A percentile compares a stretch with the other conserved stretches of the same genome.
Evolutionary conservation across 1,140 invertebrate species (phyloP).

Genomic region (Psix sp.): DNA sequence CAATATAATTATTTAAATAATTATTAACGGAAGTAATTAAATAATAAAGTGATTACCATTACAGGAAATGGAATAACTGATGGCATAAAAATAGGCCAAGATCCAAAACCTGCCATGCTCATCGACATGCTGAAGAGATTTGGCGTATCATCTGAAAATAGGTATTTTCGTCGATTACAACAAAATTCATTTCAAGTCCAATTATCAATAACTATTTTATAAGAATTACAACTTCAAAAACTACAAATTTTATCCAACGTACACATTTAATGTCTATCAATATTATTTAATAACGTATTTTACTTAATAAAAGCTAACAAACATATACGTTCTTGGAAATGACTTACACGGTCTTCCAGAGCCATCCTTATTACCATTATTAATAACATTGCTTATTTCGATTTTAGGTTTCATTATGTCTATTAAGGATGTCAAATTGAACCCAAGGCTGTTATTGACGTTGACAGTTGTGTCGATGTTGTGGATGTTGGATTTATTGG

Average conservation of each 20-base stretch:
- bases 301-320: neutral
- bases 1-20: neutral
- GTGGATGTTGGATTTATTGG: constrained; percentile 4
- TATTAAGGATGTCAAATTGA: neutral
- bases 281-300: too few species aligned
- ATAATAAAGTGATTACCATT: constrained; percentile 3
- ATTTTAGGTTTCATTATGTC: constrained; percentile 24
- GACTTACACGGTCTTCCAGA: neutral
- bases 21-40: neutral
- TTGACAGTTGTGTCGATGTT: constrained; percentile 69
- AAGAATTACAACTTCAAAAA: too few species aligned
- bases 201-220: too few species aligned
- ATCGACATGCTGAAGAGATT: constrained; percentile 25
- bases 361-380: constrained; percentile 14
- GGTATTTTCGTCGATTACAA: neutral
- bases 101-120: constrained; percentile 20
- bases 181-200: too few species aligned
- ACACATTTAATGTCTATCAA: too few species aligned
- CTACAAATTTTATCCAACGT: too few species aligned
- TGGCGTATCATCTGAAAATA: constrained; percentile 10
- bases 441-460: constrained; percentile 51
- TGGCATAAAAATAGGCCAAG: constrained; percentile 16
- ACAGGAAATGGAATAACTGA: constrained; percentile 9
- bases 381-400: constrained; percentile 42
- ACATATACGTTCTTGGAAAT: neutral